Percentiles rank a stretch among this genome's conserved stretches.
Evolutionary conservation across 2,797 vertebrate genomes (phyloP).

Genomic region (Decapterus maruadsi): DNA sequence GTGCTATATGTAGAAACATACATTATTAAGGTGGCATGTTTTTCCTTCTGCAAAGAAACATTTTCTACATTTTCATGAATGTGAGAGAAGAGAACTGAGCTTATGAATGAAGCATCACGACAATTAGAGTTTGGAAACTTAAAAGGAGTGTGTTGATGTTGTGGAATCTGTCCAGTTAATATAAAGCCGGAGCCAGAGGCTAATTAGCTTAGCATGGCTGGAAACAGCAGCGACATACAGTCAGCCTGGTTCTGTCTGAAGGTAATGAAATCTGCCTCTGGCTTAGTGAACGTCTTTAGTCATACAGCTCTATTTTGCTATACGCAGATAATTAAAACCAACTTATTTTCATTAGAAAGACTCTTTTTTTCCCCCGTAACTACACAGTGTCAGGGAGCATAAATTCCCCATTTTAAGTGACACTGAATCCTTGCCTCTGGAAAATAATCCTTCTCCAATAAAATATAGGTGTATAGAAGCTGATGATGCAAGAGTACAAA

Average conservation of each 20-base stretch:
- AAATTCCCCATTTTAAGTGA: background rate
- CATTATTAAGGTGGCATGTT: slow-evolving; percentile 50
- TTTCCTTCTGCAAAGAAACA: slow-evolving; percentile 22
- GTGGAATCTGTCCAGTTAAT: background rate
- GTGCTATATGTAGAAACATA: slow-evolving; percentile 41
- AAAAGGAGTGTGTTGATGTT: background rate
- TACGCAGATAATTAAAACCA: background rate
- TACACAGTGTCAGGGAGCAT: background rate
- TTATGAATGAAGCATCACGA: slow-evolving; percentile 16
- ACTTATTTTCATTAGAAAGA: background rate
- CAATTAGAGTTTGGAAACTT: background rate
- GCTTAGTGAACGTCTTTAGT: background rate
- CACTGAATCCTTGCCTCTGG: background rate
- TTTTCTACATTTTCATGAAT: slow-evolving; percentile 22
- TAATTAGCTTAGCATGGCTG: background rate
- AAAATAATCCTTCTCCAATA: slow-evolving; percentile 1
- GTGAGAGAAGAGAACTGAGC: background rate
- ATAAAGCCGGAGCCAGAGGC: background rate
- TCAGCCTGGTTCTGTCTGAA: background rate
- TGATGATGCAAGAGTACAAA: background rate
- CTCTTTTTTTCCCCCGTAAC: too few relatives aligned
- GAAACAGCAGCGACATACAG: background rate
- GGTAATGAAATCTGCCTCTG: background rate
- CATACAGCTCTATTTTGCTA: background rate
- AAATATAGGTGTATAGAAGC: slow-evolving; percentile 9